Conservation (phyloP, 2,888 invertebrate genomes). For the Erebia epiphron region DNA sequence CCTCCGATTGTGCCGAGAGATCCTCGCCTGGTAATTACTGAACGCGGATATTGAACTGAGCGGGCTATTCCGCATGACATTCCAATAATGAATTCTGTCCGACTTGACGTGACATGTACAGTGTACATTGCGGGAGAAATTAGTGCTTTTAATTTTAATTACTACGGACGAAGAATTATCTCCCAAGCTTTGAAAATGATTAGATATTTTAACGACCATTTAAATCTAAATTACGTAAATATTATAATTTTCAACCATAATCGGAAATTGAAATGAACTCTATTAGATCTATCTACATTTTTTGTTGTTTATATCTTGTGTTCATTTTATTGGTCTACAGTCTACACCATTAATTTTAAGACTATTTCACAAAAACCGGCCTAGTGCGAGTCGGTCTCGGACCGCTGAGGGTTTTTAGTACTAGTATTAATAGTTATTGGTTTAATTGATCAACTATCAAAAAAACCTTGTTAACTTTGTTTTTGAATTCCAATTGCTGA, state of each 20-base stretch:
- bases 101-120: conserved; percentile 63
- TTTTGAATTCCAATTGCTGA: too few relatives aligned
- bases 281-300: neutral
- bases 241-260: conserved; percentile 11
- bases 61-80: conserved; percentile 60
- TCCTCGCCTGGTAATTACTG: conserved; percentile 65
- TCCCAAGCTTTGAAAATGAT: conserved; percentile 11
- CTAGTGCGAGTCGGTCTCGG: too few relatives aligned
- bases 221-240: neutral
- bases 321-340: neutral
- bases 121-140: conserved; percentile 56
- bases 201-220: conserved; percentile 6
- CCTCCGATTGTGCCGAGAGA: conserved; percentile 65
- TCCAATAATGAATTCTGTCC: conserved; percentile 75
- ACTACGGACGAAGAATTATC: conserved; percentile 32
- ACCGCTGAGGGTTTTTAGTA: too few relatives aligned
- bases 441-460: too few relatives aligned
- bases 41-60: conserved; percentile 55
- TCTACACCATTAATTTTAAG: neutral
- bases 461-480: too few relatives aligned
- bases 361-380: too few relatives aligned
- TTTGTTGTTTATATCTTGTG: neutral
- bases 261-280: neutral
- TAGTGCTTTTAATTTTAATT: conserved; percentile 62
- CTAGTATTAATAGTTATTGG: too few relatives aligned